These are phyloP conservation scores for Iguana delicatissima DNA, from an alignment of 2,797 vertebrate genomes.

Conservation along the genomic window DNA sequence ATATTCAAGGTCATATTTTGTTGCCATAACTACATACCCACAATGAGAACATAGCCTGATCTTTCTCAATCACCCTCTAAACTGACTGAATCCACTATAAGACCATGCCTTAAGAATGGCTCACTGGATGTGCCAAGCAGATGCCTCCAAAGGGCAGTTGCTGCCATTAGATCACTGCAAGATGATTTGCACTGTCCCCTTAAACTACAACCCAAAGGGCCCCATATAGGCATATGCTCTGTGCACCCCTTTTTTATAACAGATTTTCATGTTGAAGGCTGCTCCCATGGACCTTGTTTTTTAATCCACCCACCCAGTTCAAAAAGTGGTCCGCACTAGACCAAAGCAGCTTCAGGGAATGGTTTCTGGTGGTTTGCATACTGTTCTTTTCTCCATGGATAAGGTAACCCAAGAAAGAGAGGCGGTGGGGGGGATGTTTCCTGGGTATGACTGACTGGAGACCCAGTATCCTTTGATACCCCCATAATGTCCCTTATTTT, in stretches of 20 bases:
- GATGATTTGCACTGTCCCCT: background rate
- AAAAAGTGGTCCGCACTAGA: background rate
- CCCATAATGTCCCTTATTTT: background rate
- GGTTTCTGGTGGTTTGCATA: background rate
- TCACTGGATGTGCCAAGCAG: background rate
- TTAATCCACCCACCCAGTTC: background rate
- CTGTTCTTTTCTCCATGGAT: too few relatives aligned
- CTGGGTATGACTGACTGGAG: background rate
- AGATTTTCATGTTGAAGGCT: background rate
- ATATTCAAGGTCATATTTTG: constrained; percentile 35
- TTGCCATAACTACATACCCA: constrained; percentile 37
- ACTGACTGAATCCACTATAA: background rate
- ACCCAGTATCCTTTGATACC: background rate
- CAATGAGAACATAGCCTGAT: constrained; percentile 48
- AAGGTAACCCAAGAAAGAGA: background rate
- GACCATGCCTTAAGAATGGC: background rate
- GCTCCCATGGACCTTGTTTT: background rate
- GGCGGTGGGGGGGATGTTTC: too few relatives aligned
- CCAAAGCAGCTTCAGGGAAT: background rate
- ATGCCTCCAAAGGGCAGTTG: background rate
- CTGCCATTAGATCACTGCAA: background rate
- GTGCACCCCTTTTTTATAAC: background rate
- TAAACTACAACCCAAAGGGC: background rate
- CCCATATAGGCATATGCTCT: too few relatives aligned
- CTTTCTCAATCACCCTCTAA: background rate